Conservation (phyloP, 2,888 invertebrate genomes). For the Ectemnius lituratus region DNA sequence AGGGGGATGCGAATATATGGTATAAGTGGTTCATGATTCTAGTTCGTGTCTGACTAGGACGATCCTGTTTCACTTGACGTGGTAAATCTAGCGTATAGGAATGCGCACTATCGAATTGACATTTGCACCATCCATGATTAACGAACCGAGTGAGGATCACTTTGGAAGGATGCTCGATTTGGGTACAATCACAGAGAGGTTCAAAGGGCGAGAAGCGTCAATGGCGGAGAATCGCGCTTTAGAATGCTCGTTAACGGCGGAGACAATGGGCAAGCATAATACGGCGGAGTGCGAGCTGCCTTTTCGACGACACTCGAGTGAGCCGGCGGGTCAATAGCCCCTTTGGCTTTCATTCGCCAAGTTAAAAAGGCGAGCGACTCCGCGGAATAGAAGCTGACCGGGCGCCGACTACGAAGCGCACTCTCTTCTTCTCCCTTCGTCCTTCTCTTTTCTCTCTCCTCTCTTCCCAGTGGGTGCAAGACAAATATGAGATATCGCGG, state of each 20-base stretch:
- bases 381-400: conserved; percentile 8
- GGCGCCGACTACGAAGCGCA: conserved; percentile 27
- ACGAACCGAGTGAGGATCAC: too few species aligned
- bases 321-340: conserved; percentile 9
- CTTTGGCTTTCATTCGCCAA: neutral
- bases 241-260: conserved; percentile 7
- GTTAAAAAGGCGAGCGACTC: conserved; percentile 12
- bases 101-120: too few species aligned
- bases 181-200: too few species aligned
- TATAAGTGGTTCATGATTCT: too few species aligned
- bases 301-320: conserved; percentile 1
- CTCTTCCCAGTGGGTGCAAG: conserved; percentile 16
- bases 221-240: neutral
- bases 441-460: too few species aligned
- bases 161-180: too few species aligned
- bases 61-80: too few species aligned
- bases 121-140: too few species aligned
- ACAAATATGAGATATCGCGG: conserved; percentile 47
- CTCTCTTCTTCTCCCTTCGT: conserved; percentile 5
- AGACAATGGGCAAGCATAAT: neutral
- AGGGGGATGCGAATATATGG: too few species aligned
- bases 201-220: neutral
- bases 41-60: too few species aligned
- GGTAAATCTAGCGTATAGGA: too few species aligned
- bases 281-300: neutral